Base-by-base conservation (phyloP, 2,888 invertebrate species). In the Hyalella azteca region DNA sequence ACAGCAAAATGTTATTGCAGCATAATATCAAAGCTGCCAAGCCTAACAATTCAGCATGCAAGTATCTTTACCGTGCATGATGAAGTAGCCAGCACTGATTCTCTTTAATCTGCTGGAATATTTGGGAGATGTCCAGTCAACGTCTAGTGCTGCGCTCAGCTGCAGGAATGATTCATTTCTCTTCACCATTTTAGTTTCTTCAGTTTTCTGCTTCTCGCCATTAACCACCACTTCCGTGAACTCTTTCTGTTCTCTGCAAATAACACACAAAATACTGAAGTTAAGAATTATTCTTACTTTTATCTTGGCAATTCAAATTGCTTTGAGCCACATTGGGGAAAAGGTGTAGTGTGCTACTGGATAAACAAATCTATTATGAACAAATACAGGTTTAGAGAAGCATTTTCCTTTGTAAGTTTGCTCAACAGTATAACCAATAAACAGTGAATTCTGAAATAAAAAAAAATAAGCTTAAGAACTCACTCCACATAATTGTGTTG, bases 401-500 rank as follows among this genome's bases (percentile, higher is more conserved):
- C 9, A 9, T 45, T 11, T 15, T 11, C 15, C 9, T 15, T 45
- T 9, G 11, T 45, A 45, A 45, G 45, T 45, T 11, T 45, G 45
- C 11, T 11, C 45, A 45, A n/a, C n/a, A n/a, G n/a, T n/a, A n/a
- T n/a, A n/a, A n/a, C n/a, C n/a, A n/a, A n/a, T n/a, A n/a, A n/a
- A n/a, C n/a, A n/a, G n/a, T n/a, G n/a, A n/a, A n/a, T n/a, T n/a
- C n/a, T n/a, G n/a, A 45, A 45, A 45, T 45, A 9, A 45, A 11
- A 45, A 45, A 45, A 45, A 11, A 45, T 11, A 45, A 45, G 15
- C 45, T 15, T 45, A 45, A 45, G 45, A 15, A 90, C 92, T 89
- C 89, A 94, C 94, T 93, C 93, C 76, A 91, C 91, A 88, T 91
- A 95, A 85, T 93, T 92, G 87, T 96, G 96, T 78, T 92, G 91